Conservation (phyloP, 2,113 vertebrate genomes). For the Eclectus roratus region DNA sequence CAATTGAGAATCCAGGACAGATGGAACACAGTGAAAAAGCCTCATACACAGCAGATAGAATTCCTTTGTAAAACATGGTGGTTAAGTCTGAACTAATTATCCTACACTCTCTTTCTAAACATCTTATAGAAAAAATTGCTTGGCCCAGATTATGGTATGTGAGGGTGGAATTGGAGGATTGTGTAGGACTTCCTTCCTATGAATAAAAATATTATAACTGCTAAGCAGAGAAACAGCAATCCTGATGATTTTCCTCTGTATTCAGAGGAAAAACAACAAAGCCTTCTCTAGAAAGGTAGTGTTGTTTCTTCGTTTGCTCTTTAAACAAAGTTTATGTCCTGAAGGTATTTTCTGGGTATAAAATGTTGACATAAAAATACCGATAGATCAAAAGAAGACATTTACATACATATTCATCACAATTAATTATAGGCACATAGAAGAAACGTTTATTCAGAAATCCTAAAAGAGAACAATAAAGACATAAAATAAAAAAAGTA, state of each 20-base stretch:
- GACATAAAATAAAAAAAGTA: no score
- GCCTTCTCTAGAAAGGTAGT: neutral
- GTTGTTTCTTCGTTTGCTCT: conserved; percentile 18
- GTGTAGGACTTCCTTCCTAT: neutral
- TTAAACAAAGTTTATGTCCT: conserved; percentile 30
- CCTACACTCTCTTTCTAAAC: neutral
- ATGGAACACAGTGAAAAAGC: neutral
- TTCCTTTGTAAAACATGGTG: neutral
- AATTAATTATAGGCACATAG: no score
- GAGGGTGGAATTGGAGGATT: neutral
- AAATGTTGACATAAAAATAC: conserved; percentile 31
- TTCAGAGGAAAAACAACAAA: neutral
- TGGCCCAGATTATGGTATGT: neutral
- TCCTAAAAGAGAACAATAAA: no score
- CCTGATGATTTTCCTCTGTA: neutral
- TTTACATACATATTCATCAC: neutral
- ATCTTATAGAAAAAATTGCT: neutral
- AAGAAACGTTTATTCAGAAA: no score
- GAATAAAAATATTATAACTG: conserved; percentile 10
- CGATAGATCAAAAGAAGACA: neutral
- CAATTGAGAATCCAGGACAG: neutral
- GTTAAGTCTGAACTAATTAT: neutral
- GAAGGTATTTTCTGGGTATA: conserved; percentile 20
- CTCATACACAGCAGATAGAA: neutral
- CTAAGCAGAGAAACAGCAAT: neutral